Base-by-base conservation (phyloP, 2,888 invertebrate genomes). In the Paralinhomoeus sp. region DNA sequence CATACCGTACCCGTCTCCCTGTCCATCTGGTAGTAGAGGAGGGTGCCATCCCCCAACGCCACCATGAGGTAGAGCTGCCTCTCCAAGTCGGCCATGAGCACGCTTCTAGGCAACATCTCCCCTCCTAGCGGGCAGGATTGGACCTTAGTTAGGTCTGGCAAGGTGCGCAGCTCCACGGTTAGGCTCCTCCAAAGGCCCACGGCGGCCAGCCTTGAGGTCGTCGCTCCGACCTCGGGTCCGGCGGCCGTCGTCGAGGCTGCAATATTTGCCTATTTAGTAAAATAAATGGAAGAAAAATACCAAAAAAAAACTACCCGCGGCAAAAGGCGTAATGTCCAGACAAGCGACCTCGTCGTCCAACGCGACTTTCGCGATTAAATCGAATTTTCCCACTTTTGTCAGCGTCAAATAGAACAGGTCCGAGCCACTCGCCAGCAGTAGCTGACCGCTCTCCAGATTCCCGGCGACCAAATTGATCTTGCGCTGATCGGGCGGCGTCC, bases 131-230 rank as follows among this genome's bases (percentile, higher is more conserved):
- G 41, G 24, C 51, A 50, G 13, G 47, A 44, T 24, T 24, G 20
- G 21, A 51, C 48, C 22, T 45, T 76, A 45, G 74, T 72, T 42
- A 93, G 70, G 45, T 74, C 72, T 0, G 91, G 89, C 49, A 93
- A 64, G 15, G 75, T 72, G 24, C 91, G 69, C 49, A 91, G 75
- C 15, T 84, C 71, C 31, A 84, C 82, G 0, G 85, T 85, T 55
- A 91, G 87, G 60, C 93, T 89, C 1, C 84, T 89, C 97, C 97
- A 97, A 40, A 93, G 69, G 0, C 91, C 91, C 13, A 91, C 82
- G 18, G 85, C 85, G 34, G 82, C 77, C 47, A 85, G 69, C 42
- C 76, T 73, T 0, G 77, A 75, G 44, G n/a, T n/a, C n/a, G n/a
- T n/a, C n/a, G n/a, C n/a, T n/a, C n/a, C n/a, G n/a, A n/a, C n/a